A percentile compares a stretch with the other conserved stretches of the same genome.
Evolutionary conservation across 2,797 vertebrate genomes (phyloP).

Genomic region (Paguma larvata): DNA sequence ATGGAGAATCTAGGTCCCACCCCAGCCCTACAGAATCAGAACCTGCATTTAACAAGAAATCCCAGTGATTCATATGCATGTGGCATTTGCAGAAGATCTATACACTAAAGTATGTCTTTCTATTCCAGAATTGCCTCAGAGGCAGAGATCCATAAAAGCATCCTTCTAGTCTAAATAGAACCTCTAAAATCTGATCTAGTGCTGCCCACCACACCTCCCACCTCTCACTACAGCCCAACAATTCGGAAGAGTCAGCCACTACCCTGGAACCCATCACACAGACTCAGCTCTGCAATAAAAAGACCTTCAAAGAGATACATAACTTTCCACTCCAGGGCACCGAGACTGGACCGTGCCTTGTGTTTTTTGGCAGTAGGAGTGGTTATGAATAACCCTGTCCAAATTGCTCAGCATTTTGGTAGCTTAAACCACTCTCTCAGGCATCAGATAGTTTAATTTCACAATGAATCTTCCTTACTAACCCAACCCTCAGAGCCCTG

Average conservation of each 20-base stretch:
- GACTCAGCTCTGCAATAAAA: conserved; percentile 42
- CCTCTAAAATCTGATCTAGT: neutral
- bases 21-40: neutral
- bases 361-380: neutral
- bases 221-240: neutral
- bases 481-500: neutral
- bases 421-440: conserved; percentile 46
- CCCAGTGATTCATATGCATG: neutral
- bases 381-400: conserved; percentile 20
- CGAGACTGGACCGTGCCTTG: neutral
- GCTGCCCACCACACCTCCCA: neutral
- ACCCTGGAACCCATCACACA: neutral
- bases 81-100: neutral
- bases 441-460: conserved; percentile 54
- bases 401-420: conserved; percentile 20
- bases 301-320: neutral
- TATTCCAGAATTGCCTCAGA: conserved; percentile 28
- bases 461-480: neutral
- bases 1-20: neutral
- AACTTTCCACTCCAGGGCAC: neutral
- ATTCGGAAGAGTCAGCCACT: conserved; percentile 15
- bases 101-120: neutral
- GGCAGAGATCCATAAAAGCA: neutral
- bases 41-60: neutral
- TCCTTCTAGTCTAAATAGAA: neutral